Percentiles rank a stretch among this genome's conserved stretches.
These are phyloP conservation scores for Daphoenositta chrysoptera DNA, from an alignment of 2,113 vertebrate species.

Conservation along the genomic window DNA sequence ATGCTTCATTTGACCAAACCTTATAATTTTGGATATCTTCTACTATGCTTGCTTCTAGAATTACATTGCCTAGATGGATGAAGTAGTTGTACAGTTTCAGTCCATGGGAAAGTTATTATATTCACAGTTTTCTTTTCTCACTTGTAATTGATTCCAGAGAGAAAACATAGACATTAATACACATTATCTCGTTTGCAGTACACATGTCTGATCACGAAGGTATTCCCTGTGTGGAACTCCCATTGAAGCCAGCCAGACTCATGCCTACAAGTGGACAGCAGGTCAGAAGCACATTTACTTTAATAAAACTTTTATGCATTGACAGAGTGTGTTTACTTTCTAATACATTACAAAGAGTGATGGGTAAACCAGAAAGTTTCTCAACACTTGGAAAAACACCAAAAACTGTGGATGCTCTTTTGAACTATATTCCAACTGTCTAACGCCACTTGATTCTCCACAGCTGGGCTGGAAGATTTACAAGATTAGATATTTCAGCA, in stretches of 20 bases:
- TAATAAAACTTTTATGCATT: background rate
- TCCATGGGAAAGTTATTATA: slow-evolving; percentile 24
- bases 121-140: slow-evolving; percentile 47
- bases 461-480: slow-evolving; percentile 48
- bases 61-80: background rate
- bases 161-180: slow-evolving; percentile 5
- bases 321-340: slow-evolving; percentile 20
- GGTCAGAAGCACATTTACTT: background rate
- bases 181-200: background rate
- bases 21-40: background rate
- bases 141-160: slow-evolving; percentile 56
- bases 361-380: background rate
- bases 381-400: slow-evolving; percentile 17
- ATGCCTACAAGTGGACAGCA: background rate
- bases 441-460: slow-evolving; percentile 36
- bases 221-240: background rate
- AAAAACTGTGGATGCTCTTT: slow-evolving; percentile 22
- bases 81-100: background rate
- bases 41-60: background rate
- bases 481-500: slow-evolving; percentile 28
- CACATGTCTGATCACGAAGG: background rate
- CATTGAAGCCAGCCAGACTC: background rate
- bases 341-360: background rate
- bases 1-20: background rate
- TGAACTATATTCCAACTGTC: slow-evolving; percentile 23